These are phyloP conservation scores for Thamnaconus septentrionalis DNA, from an alignment of 2,113 vertebrate species.

Conservation along the genomic window DNA sequence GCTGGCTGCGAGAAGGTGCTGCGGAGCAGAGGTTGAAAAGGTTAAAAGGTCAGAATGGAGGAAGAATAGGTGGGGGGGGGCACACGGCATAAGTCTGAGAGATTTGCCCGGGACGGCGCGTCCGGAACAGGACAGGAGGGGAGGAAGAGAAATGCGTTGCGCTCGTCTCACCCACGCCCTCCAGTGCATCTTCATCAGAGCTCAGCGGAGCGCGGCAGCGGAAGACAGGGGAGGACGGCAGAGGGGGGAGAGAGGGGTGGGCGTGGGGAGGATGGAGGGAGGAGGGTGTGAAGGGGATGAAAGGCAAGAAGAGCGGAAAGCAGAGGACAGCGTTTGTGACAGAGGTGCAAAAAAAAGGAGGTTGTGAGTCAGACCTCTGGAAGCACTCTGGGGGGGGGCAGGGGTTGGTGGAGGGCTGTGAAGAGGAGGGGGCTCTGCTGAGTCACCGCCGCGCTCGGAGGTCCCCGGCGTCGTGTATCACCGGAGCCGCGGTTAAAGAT, in stretches of 20 bases:
- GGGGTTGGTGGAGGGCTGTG: no score
- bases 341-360: conserved; percentile 57
- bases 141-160: conserved; percentile 64
- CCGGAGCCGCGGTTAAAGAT: neutral
- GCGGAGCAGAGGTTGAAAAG: no score
- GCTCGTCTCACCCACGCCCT: conserved; percentile 62
- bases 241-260: conserved; percentile 28
- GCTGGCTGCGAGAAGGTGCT: no score
- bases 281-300: conserved; percentile 43
- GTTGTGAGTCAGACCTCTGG: conserved; percentile 62
- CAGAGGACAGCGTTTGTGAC: conserved; percentile 57
- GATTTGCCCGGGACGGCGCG: conserved; percentile 45
- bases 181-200: conserved; percentile 74
- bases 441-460: conserved; percentile 53
- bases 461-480: conserved; percentile 26
- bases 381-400: conserved; percentile 35
- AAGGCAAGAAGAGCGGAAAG: conserved; percentile 55
- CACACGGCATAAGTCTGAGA: no score
- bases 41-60: no score
- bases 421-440: conserved; percentile 16
- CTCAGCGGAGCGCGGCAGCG: conserved; percentile 54
- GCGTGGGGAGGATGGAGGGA: conserved; percentile 29
- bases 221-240: conserved; percentile 47
- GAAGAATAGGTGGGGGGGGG: conserved; percentile 28
- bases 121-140: conserved; percentile 29